Base-by-base conservation (phyloP, 2,797 vertebrate species). In the Microcaecilia unicolor region DNA sequence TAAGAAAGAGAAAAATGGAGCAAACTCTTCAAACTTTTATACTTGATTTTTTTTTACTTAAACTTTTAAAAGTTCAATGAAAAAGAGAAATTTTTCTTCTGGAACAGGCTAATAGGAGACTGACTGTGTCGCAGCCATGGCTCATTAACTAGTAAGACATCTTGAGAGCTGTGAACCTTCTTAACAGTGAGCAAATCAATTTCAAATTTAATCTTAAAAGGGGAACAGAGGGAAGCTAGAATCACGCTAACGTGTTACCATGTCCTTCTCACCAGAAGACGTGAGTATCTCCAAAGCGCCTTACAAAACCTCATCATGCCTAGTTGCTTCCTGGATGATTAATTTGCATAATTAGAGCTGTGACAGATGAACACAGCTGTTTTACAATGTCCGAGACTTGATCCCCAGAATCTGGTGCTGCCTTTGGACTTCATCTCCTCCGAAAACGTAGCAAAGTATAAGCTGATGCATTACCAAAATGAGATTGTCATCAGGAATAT, bases 321-420 rank as follows among this genome's bases (percentile, higher is more conserved):
- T 17, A 37, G 7, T 27, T 10, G 33, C 41, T 39, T 37, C 17
- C 43, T 48, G 10, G 3, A 17, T 37, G 51, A 61, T 48, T 65
- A 55, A 51, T 67, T 61, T 68, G 44, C 57, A 41, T 44, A 48
- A 43, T 67, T 45, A 41, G 44, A 2, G 7, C 30, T 8, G 33
- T 25, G 42, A 46, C 25, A 24, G 25, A 36, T 49, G 32, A 6
- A 41, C 31, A 29, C 13, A 4, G 18, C 1, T n/a, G n/a, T n/a
- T n/a, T n/a, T n/a, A n/a, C n/a, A n/a, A n/a, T n/a, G n/a, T n/a
- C n/a, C n/a, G n/a, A n/a, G n/a, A n/a, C n/a, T n/a, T n/a, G n/a
- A n/a, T n/a, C n/a, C n/a, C n/a, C n/a, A n/a, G n/a, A n/a, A n/a
- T n/a, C n/a, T n/a, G n/a, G n/a, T n/a, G n/a, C n/a, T n/a, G n/a